Percentiles rank a stretch among this genome's conserved stretches.
Evolutionary conservation across 1,140 invertebrate species (phyloP).

Genomic region (Cydia strobilella): DNA sequence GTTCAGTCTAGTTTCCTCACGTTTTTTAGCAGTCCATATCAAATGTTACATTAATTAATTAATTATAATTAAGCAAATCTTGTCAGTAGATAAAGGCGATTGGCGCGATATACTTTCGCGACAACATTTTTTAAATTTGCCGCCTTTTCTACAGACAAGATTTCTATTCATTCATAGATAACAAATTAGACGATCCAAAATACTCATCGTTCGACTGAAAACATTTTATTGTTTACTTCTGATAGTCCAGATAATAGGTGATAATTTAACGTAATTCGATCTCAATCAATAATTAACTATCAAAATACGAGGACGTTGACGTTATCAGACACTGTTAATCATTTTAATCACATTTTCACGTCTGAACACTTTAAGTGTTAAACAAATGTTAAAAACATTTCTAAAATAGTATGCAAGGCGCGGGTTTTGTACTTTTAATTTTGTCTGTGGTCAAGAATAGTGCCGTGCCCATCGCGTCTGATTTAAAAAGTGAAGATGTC

Average conservation of each 20-base stretch:
- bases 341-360: constrained; percentile 7
- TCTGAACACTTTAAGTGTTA: neutral
- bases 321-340: constrained; percentile 18
- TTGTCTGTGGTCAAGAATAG: constrained; percentile 6
- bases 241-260: constrained; percentile 18
- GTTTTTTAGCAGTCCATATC: too few species aligned
- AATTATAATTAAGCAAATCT: too few species aligned
- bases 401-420: neutral
- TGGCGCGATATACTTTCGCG: too few species aligned
- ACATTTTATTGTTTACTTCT: neutral
- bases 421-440: constrained; percentile 26
- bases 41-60: too few species aligned
- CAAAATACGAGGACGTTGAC: constrained; percentile 4
- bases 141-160: too few species aligned
- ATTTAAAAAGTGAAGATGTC: constrained; percentile 21
- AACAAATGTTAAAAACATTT: constrained; percentile 1
- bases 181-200: neutral
- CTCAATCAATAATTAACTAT: constrained; percentile 30
- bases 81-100: too few species aligned
- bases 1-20: too few species aligned
- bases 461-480: neutral
- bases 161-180: neutral
- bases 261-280: constrained; percentile 3
- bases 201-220: neutral
- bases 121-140: too few species aligned